These are phyloP conservation scores for Salminus brasiliensis DNA, from an alignment of 2,113 vertebrate species.

Conservation along the genomic window DNA sequence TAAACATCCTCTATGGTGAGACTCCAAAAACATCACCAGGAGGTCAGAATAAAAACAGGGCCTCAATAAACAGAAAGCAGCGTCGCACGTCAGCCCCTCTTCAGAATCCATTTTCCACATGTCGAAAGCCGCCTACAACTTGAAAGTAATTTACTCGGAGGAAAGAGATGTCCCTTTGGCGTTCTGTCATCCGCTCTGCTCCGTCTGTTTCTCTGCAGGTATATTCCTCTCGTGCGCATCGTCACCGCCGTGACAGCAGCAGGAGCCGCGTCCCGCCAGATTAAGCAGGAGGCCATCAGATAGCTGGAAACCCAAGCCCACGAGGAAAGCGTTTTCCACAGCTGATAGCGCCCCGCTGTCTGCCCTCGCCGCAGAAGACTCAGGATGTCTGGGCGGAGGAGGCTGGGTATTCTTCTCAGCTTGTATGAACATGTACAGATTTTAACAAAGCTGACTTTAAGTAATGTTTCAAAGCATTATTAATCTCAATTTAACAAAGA, in stretches of 20 bases:
- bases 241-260: slow-evolving; percentile 33
- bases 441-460: no score
- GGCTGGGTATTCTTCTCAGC: no score
- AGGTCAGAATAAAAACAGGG: background rate
- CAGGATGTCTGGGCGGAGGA: background rate
- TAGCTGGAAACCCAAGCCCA: slow-evolving; percentile 34
- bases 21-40: background rate
- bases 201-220: slow-evolving; percentile 5
- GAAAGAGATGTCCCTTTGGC: background rate
- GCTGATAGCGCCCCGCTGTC: slow-evolving; percentile 29
- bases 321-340: slow-evolving; percentile 23
- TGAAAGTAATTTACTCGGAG: background rate
- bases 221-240: background rate
- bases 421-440: background rate
- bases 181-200: background rate
- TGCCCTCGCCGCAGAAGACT: slow-evolving; percentile 20
- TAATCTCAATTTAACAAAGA: no score
- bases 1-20: no score
- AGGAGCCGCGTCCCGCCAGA: slow-evolving; percentile 18
- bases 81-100: background rate
- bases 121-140: background rate
- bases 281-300: slow-evolving; percentile 42
- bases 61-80: background rate
- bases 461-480: no score
- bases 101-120: background rate